These are phyloP conservation scores for Sylvilagus bachmani DNA, from an alignment of 2,113 vertebrate species.

Conservation along the genomic window DNA sequence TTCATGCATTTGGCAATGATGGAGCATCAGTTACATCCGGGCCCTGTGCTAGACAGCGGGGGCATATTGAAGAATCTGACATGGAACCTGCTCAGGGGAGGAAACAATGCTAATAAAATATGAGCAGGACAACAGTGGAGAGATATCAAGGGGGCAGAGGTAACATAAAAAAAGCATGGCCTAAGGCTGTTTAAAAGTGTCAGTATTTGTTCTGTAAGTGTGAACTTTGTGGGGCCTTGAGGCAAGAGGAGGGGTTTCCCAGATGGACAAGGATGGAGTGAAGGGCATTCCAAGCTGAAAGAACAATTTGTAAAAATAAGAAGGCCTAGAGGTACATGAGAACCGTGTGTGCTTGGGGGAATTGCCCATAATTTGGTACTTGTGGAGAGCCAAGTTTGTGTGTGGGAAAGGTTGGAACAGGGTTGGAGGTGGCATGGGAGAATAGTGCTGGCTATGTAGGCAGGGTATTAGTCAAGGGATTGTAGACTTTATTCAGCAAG, in stretches of 20 bases:
- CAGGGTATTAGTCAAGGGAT: background rate
- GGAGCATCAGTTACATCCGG: background rate
- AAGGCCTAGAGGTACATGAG: slow-evolving; percentile 14
- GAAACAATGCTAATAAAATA: slow-evolving; percentile 47
- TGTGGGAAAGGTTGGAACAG: background rate
- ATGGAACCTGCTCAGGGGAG: background rate
- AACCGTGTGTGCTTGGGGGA: background rate
- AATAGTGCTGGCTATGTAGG: background rate
- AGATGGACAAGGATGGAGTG: slow-evolving; percentile 33
- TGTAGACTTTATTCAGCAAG: slow-evolving; percentile 56
- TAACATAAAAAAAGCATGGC: slow-evolving; percentile 20
- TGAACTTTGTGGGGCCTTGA: slow-evolving; percentile 51
- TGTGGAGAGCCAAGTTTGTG: slow-evolving; percentile 4
- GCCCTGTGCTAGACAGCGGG: background rate
- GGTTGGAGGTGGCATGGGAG: background rate
- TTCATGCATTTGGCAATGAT: background rate
- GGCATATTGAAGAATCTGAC: background rate
- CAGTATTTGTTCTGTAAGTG: background rate
- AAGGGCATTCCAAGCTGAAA: background rate
- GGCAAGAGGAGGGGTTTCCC: background rate
- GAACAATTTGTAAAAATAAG: background rate
- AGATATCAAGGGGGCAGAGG: background rate
- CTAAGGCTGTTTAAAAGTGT: background rate
- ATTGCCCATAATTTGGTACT: background rate
- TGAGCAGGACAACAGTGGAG: background rate